phyloP scores from a whole-genome alignment of 1,140 invertebrate species.

The Helicoverpa armigera region DNA sequence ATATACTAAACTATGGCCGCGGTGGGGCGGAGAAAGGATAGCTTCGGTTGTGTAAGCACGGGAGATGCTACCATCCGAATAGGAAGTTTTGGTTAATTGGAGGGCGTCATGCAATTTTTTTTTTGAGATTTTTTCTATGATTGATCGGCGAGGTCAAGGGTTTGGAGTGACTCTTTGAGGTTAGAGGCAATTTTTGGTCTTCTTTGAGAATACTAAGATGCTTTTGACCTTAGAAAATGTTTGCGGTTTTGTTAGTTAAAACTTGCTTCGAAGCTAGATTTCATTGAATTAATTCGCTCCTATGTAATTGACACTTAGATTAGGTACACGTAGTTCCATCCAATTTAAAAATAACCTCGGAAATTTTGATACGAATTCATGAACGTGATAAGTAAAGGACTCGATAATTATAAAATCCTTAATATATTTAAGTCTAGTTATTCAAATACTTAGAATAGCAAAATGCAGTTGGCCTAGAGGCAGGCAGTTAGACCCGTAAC shows the following conservation, averaged over 20 bases:
- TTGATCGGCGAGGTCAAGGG: constrained; percentile 64
- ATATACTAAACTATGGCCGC: constrained; percentile 68
- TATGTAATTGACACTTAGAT: no score
- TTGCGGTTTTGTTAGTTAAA: not conserved
- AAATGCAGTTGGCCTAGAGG: no score
- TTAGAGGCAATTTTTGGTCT: constrained; percentile 2
- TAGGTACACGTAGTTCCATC: no score
- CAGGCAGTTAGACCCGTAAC: no score
- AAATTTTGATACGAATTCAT: no score
- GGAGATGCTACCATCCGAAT: constrained; percentile 75
- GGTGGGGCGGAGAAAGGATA: constrained; percentile 85
- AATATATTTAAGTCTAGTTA: no score
- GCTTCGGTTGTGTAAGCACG: constrained; percentile 77
- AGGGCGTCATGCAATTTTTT: constrained; percentile 72
- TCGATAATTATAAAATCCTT: no score
- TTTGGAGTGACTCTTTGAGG: constrained; percentile 44
- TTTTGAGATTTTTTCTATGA: constrained; percentile 59
- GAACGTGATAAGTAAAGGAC: no score
- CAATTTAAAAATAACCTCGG: no score
- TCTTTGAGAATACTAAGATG: not conserved
- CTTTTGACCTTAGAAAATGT: constrained; percentile 18
- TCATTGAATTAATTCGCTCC: no score
- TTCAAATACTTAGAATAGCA: no score
- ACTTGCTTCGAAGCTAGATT: not conserved
- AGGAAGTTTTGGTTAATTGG: constrained; percentile 80